Base-by-base conservation (phyloP, 2,113 vertebrate species). In the Origma solitaria region DNA sequence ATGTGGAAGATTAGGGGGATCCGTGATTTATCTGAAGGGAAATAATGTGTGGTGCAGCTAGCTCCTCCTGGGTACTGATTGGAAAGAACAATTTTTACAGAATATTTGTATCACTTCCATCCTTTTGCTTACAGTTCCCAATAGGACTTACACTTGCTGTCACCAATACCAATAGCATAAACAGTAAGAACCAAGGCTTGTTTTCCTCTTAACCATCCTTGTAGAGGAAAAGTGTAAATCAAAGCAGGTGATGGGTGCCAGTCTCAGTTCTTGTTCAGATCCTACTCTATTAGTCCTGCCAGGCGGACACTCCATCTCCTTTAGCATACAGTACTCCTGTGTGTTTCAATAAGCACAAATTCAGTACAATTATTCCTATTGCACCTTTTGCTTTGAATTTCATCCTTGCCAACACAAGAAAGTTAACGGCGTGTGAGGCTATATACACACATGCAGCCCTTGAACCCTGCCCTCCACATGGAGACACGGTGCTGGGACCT, bases 361-460 rank as follows among this genome's bases (percentile, higher is more conserved):
- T 24, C 50, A 24, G 31, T 22, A 47, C 62, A 62, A 33, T 73
- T 37, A 28, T 24, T 79, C 13, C 20, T 38, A 1, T 18, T 2
- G 1, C 38, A 56, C 19, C 15, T 68, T 87, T 50, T 62, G 38
- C 33, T 62, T 71, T 77, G 47, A 51, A 23, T 24, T 70, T 56
- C 21, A 25, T 14, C 49, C 65, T 84, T 60, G 47, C 9, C 17
- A 23, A 6, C 15, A 19, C 15, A 12, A 66, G 33, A 40, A 45
- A 3, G 2, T 10, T 37, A 21, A n/a, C 1, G 28, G 51, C 14
- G 21, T 0, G 0, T 13, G 23, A 35, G 62, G 28, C 53, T 66
- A 5, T 8, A 9, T 6, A 25, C 4, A 15, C 4, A 15, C 7
- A 1, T 2, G 19, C 0, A 54, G 21, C 22, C 31, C 30, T 76